phyloP scores from a whole-genome alignment of 2,113 vertebrate genomes.

The Chionomys nivalis region DNA sequence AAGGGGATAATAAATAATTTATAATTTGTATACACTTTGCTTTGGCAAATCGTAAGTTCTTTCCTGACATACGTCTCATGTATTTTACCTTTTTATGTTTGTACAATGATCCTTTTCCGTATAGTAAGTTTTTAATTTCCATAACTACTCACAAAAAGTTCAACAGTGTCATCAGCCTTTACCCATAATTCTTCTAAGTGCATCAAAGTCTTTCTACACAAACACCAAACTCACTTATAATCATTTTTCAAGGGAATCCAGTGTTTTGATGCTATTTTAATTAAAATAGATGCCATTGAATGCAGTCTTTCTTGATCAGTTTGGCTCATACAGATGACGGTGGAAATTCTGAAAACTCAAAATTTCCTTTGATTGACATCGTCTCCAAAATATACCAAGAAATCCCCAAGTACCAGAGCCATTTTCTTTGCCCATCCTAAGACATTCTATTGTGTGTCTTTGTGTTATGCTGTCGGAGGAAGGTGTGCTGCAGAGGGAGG shows the following conservation, averaged over 20 bases:
- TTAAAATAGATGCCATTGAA: neutral
- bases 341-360: neutral
- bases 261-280: constrained; percentile 38
- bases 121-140: constrained; percentile 24
- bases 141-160: neutral
- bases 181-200: constrained; percentile 19
- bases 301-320: neutral
- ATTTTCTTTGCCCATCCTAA: neutral
- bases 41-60: neutral
- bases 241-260: constrained; percentile 4
- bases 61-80: neutral
- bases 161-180: neutral
- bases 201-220: neutral
- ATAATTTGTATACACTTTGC: constrained; percentile 17
- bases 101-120: neutral
- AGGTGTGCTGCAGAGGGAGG: accelerated
- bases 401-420: neutral
- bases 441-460: neutral
- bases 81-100: constrained; percentile 25
- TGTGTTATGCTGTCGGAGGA: no score
- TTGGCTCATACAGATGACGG: neutral
- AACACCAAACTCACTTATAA: neutral
- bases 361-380: neutral
- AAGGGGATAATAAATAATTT: constrained; percentile 13
- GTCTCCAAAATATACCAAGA: neutral